Percentiles rank a stretch among this genome's conserved stretches.
phyloP scores from a whole-genome alignment of 2,113 vertebrate genomes.

The Cettia cetti region DNA sequence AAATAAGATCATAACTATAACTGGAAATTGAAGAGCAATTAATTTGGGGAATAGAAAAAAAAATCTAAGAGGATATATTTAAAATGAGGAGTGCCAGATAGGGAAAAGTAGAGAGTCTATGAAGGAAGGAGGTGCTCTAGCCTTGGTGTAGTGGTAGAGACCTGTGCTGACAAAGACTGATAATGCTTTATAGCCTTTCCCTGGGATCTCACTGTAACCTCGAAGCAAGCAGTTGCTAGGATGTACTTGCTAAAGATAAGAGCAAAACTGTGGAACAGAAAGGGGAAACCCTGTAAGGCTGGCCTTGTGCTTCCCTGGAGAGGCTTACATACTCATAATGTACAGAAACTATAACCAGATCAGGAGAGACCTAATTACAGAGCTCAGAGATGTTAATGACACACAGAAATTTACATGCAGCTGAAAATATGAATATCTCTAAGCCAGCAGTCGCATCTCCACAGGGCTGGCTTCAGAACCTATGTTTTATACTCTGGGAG shows the following conservation, averaged over 20 bases:
- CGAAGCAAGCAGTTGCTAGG: background rate
- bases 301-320: conserved; percentile 55
- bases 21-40: background rate
- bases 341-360: conserved; percentile 72
- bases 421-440: conserved; percentile 76
- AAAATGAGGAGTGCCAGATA: background rate
- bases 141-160: background rate
- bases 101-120: background rate
- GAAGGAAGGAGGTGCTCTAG: background rate
- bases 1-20: background rate
- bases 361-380: conserved; percentile 80
- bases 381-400: conserved; percentile 79
- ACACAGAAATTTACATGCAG: conserved; percentile 78
- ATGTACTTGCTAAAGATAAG: conserved; percentile 24
- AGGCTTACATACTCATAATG: conserved; percentile 37
- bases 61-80: background rate
- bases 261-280: background rate
- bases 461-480: conserved; percentile 71
- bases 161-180: background rate
- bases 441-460: conserved; percentile 61
- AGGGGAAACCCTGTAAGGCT: conserved; percentile 48
- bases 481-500: conserved; percentile 57
- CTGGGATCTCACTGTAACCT: conserved; percentile 15
- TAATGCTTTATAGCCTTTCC: background rate
- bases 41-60: background rate